Percentiles rank a stretch among this genome's conserved stretches.
These are phyloP conservation scores for Notothenia rossii DNA, from an alignment of 2,113 vertebrate species.

Conservation along the genomic window DNA sequence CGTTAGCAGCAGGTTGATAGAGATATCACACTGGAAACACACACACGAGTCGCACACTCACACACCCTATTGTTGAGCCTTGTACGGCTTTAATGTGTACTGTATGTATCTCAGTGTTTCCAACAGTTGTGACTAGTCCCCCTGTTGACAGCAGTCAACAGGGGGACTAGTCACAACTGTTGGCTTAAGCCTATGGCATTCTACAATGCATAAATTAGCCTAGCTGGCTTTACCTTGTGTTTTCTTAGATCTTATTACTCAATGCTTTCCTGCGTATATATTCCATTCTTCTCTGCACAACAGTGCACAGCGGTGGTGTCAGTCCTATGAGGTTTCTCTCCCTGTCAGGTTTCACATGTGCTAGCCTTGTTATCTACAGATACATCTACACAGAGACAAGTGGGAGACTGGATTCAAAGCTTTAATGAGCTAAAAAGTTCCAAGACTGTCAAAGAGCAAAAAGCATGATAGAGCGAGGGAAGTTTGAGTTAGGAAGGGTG, in stretches of 20 bases:
- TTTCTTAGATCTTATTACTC: conserved; percentile 11
- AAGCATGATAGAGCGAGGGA: not conserved
- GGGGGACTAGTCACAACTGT: too few relatives aligned
- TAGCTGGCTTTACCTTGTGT: not conserved
- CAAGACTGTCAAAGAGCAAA: not conserved
- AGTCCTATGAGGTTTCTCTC: conserved; percentile 12
- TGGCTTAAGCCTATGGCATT: too few relatives aligned
- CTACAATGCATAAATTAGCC: too few relatives aligned
- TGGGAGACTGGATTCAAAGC: not conserved
- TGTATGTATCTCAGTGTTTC: not conserved
- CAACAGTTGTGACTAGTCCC: too few relatives aligned
- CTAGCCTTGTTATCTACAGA: conserved; percentile 34
- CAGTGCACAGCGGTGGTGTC: conserved; percentile 4
- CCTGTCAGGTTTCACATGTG: conserved; percentile 31
- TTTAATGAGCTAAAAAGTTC: not conserved
- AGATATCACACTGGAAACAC: conserved; percentile 4
- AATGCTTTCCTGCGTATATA: conserved; percentile 5
- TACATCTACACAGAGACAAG: conserved; percentile 2
- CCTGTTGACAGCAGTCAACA: too few relatives aligned
- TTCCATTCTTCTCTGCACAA: conserved; percentile 28
- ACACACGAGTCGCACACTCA: not conserved
- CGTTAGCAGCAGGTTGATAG: not conserved
- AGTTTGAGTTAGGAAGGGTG: not conserved
- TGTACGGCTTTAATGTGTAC: not conserved
- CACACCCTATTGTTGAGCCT: too few relatives aligned